phyloP scores from a whole-genome alignment of 2,888 invertebrate species.

The Cerastis leucographa region DNA sequence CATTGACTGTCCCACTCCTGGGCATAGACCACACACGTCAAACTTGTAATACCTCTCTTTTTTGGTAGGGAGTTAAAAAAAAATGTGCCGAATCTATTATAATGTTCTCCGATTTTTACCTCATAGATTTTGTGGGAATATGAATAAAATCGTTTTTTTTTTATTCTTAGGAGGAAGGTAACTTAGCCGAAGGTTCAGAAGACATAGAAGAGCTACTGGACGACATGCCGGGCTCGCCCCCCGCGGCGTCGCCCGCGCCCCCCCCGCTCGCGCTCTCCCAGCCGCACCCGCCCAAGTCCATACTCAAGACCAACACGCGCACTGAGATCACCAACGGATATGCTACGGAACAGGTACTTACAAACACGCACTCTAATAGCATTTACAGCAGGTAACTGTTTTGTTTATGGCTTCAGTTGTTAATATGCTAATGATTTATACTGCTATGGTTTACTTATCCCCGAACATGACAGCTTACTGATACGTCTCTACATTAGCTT shows the following conservation, averaged over 20 bases:
- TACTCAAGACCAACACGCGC: constrained; percentile 79
- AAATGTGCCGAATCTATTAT: too few species aligned
- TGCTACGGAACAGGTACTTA: constrained; percentile 64
- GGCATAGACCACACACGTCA: too few species aligned
- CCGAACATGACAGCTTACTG: neutral
- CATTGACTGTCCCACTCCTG: too few species aligned
- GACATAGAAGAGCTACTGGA: constrained; percentile 71
- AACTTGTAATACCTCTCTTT: too few species aligned
- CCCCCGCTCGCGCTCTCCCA: constrained; percentile 63
- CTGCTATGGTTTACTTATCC: neutral
- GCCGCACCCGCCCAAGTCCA: constrained; percentile 84
- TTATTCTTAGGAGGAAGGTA: constrained; percentile 71
- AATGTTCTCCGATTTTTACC: too few species aligned
- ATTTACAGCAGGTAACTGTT: neutral
- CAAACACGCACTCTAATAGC: too few species aligned
- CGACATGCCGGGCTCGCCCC: constrained; percentile 57
- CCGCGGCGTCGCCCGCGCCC: constrained; percentile 48
- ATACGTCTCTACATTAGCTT: neutral
- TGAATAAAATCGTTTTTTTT: neutral
- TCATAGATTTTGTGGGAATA: too few species aligned
- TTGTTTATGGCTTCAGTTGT: neutral
- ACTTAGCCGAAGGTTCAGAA: constrained; percentile 71
- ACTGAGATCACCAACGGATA: constrained; percentile 84
- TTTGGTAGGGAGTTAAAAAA: too few species aligned
- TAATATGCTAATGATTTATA: neutral